These are phyloP conservation scores for Myathropa florea DNA, from an alignment of 2,888 invertebrate genomes.

Conservation along the genomic window DNA sequence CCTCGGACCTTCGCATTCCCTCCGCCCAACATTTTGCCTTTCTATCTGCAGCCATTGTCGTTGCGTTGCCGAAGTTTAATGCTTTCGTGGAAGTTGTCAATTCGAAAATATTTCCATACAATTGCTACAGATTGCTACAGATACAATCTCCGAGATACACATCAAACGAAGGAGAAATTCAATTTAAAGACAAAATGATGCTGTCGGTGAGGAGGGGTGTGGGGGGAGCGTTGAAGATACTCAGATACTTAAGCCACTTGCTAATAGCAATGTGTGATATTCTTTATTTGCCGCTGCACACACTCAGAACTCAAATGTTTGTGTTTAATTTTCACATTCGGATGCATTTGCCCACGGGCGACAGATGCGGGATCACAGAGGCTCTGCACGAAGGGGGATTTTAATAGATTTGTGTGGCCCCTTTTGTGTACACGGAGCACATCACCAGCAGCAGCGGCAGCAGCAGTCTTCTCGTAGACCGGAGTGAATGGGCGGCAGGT, in stretches of 20 bases:
- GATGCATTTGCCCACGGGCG: slow-evolving; percentile 30
- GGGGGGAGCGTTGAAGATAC: not conserved
- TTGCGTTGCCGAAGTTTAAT: slow-evolving; percentile 23
- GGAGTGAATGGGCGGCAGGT: slow-evolving; percentile 57
- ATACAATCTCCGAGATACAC: slow-evolving; percentile 16
- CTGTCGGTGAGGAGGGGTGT: not conserved
- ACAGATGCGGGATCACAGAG: not conserved
- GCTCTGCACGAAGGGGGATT: not conserved
- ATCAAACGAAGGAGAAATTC: slow-evolving; percentile 18
- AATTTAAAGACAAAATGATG: slow-evolving; percentile 36
- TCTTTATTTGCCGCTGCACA: slow-evolving; percentile 58
- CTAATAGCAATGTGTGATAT: slow-evolving; percentile 69
- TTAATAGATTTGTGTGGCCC: slow-evolving; percentile 56
- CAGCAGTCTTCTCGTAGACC: not conserved
- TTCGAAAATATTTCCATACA: slow-evolving; percentile 9
- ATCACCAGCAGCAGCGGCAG: too few relatives aligned
- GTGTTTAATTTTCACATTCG: slow-evolving; percentile 66
- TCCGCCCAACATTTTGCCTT: slow-evolving; percentile 27
- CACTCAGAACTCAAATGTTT: slow-evolving; percentile 56
- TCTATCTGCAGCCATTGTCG: too few relatives aligned
- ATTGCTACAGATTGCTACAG: slow-evolving; percentile 3
- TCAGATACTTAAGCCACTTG: slow-evolving; percentile 54
- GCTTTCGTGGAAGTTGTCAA: slow-evolving; percentile 47
- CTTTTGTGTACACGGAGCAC: slow-evolving; percentile 3
- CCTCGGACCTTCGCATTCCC: slow-evolving; percentile 33